A percentile compares a stretch with the other conserved stretches of the same genome.
These are phyloP conservation scores for Vannuccia rotundouncinata DNA, from an alignment of 2,888 invertebrate genomes.

Conservation along the genomic window DNA sequence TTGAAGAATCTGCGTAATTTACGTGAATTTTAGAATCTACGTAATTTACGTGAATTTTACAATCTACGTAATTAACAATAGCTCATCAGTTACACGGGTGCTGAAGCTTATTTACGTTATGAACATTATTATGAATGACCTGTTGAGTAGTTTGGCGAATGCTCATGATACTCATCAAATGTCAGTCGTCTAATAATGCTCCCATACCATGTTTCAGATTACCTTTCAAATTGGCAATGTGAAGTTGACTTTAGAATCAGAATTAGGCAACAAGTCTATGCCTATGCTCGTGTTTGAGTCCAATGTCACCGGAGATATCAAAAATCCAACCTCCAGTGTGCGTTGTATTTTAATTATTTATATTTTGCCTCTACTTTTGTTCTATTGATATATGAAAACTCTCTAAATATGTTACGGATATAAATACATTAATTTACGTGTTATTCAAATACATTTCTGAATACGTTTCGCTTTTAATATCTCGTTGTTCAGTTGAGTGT, in stretches of 20 bases:
- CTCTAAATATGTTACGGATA: no score
- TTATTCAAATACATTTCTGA: no score
- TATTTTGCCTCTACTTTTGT: not conserved
- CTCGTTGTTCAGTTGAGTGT: conserved; percentile 29
- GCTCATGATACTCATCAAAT: no score
- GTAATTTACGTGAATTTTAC: no score
- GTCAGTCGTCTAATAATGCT: not conserved
- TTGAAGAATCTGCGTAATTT: no score
- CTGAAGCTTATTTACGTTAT: not conserved
- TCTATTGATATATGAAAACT: no score
- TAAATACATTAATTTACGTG: no score
- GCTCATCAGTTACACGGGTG: not conserved
- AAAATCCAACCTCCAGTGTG: conserved; percentile 25
- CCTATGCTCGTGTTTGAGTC: conserved; percentile 33
- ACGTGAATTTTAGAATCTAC: no score
- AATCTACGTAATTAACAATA: no score
- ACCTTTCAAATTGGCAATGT: conserved; percentile 5
- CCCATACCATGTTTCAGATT: conserved; percentile 16
- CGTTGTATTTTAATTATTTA: not conserved
- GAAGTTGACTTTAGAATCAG: conserved; percentile 33
- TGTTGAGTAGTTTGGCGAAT: no score
- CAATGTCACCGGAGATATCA: conserved; percentile 28
- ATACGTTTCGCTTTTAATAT: no score
- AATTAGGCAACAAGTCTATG: conserved; percentile 32
- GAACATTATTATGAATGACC: not conserved